Evolutionary conservation across 2,113 vertebrate genomes (phyloP).

Genomic region (Pluvianellus socialis): DNA sequence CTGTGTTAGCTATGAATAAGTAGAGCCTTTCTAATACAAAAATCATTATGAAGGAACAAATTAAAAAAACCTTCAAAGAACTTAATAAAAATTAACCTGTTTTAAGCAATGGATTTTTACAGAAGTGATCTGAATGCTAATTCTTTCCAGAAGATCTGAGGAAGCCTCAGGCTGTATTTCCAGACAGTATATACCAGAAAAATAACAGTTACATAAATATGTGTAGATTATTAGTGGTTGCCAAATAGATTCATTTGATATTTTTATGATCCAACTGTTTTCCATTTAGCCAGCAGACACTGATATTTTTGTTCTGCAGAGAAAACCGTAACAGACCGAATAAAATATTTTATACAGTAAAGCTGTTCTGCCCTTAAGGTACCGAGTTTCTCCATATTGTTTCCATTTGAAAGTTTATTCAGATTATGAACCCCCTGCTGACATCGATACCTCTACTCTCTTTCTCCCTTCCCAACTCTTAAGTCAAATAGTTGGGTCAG

Average conservation of each 20-base stretch:
- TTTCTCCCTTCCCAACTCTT: background rate
- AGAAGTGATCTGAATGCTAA: background rate
- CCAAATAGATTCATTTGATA: slow-evolving; percentile 58
- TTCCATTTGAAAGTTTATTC: slow-evolving; percentile 51
- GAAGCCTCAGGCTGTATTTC: slow-evolving; percentile 36
- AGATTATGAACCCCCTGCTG: slow-evolving; percentile 31
- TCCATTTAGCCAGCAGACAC: slow-evolving; percentile 61
- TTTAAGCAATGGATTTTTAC: background rate
- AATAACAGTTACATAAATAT: slow-evolving; percentile 44
- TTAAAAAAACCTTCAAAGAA: slow-evolving; percentile 28
- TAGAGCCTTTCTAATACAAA: background rate
- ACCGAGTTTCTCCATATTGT: slow-evolving; percentile 19
- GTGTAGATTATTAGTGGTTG: slow-evolving; percentile 39
- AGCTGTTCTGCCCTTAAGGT: slow-evolving; percentile 52
- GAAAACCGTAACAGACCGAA: slow-evolving; percentile 53
- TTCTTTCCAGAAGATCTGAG: slow-evolving; percentile 10
- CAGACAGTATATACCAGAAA: slow-evolving; percentile 30
- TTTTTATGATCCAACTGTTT: slow-evolving; percentile 68
- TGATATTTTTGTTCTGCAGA: slow-evolving; percentile 42
- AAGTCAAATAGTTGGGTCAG: slow-evolving; percentile 27
- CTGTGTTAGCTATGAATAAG: background rate
- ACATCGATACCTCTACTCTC: background rate
- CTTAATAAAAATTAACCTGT: slow-evolving; percentile 27
- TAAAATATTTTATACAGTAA: slow-evolving; percentile 51
- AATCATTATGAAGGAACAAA: background rate